Evolutionary conservation across 1,140 invertebrate genomes (phyloP).

Genomic region (Nephila pilipes): DNA sequence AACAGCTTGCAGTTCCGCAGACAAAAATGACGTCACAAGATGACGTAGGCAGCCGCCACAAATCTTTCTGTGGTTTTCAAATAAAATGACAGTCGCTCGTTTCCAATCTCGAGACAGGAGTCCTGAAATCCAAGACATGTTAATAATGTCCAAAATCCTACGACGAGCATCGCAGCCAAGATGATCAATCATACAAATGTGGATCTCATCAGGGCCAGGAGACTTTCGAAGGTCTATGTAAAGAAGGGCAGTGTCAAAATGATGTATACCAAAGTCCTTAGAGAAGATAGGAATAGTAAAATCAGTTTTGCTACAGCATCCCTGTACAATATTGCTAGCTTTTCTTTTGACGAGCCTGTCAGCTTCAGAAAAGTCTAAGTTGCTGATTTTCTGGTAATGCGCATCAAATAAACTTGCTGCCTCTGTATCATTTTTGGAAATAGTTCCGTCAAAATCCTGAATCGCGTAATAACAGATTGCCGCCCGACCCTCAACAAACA

Average conservation of each 20-base stretch:
- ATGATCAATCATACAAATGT: neutral
- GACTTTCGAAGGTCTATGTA: neutral
- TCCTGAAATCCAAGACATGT: neutral
- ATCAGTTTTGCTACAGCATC: neutral
- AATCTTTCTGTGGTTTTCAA: too few species aligned
- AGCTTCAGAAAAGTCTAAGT: neutral
- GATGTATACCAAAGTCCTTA: neutral
- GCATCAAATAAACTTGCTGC: neutral
- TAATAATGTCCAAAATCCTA: neutral
- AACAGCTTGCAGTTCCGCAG: too few species aligned
- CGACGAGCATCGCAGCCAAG: neutral
- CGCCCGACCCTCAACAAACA: too few species aligned
- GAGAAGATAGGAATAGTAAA: neutral
- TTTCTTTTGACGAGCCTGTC: neutral
- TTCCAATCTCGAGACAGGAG: neutral
- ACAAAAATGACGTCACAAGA: too few species aligned
- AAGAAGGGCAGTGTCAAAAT: neutral
- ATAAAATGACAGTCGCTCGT: neutral
- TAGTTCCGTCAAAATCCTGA: too few species aligned
- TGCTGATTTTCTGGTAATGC: conserved; percentile 3
- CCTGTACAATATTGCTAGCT: neutral
- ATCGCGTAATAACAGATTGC: too few species aligned
- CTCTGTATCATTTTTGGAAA: too few species aligned
- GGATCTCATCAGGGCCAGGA: conserved; percentile 13
- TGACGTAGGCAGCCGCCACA: too few species aligned